Evolutionary conservation across 2,888 invertebrate genomes (phyloP).

Genomic region (Chydorus sphaericus): DNA sequence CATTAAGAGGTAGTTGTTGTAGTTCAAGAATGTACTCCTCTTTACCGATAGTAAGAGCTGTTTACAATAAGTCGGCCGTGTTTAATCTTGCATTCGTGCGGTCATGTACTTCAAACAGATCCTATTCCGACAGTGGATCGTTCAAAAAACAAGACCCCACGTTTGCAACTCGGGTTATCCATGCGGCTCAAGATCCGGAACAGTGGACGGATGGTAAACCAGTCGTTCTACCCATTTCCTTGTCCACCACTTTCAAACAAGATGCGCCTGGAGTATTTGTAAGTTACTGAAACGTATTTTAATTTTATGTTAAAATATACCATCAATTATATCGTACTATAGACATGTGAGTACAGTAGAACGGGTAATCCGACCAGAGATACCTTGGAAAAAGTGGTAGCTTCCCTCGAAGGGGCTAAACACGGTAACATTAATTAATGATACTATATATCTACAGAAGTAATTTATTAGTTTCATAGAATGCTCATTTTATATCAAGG

Average conservation of each 20-base stretch:
- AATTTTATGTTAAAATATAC: neutral
- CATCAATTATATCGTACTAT: conserved; percentile 19
- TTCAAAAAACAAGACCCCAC: conserved; percentile 30
- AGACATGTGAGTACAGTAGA: conserved; percentile 84
- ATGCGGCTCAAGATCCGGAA: conserved; percentile 78
- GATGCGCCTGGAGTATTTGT: conserved; percentile 64
- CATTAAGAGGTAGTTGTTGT: no score
- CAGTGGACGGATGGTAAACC: conserved; percentile 65
- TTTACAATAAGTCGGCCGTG: no score
- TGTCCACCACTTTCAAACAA: conserved; percentile 87
- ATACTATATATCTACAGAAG: neutral
- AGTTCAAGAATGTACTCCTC: no score
- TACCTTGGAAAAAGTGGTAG: conserved; percentile 74
- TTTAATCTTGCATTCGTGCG: no score
- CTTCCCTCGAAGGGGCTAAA: conserved; percentile 76
- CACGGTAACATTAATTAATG: conserved; percentile 38
- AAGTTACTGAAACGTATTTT: no score
- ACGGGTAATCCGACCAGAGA: conserved; percentile 88
- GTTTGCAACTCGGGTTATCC: conserved; percentile 82
- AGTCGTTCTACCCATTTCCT: conserved; percentile 77
- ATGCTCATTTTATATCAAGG: neutral
- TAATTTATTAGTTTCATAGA: neutral
- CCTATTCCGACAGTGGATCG: no score
- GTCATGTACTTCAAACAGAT: neutral
- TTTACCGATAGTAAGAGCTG: no score